Percentiles rank a stretch among this genome's conserved stretches.
Conservation (phyloP, 2,888 invertebrate species). For the Brenthis daphne region DNA sequence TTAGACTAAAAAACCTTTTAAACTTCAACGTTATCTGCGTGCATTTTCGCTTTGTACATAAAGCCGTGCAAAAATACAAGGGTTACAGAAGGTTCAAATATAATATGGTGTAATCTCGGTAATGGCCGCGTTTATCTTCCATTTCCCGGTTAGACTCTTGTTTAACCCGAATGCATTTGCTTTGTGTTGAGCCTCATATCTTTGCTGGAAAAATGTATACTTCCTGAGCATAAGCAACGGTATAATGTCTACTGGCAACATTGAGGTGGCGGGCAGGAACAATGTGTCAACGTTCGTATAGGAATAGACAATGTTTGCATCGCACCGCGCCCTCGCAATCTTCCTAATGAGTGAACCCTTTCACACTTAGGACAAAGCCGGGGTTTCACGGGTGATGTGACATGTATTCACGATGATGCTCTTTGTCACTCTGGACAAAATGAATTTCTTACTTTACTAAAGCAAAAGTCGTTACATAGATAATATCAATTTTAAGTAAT, state of each 20-base stretch:
- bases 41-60: conserved; percentile 10
- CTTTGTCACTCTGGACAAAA: conserved; percentile 65
- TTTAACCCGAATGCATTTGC: conserved; percentile 70
- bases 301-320: conserved; percentile 66
- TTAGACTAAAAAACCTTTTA: conserved; percentile 23
- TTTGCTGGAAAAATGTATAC: conserved; percentile 64
- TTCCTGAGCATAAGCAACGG: conserved; percentile 63
- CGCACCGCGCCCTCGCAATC: conserved; percentile 76
- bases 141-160: conserved; percentile 54
- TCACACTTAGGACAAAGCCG: conserved; percentile 77
- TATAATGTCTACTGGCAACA: conserved; percentile 59
- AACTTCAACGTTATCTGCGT: conserved; percentile 12
- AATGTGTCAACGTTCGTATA: conserved; percentile 56
- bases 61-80: conserved; percentile 17
- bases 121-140: conserved; percentile 61
- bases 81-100: conserved; percentile 30
- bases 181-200: conserved; percentile 62
- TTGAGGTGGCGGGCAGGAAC: conserved; percentile 59
- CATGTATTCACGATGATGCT: conserved; percentile 68
- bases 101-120: conserved; percentile 56
- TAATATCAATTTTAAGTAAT: conserved; percentile 28
- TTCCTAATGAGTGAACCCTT: conserved; percentile 82
- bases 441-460: conserved; percentile 51
- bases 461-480: conserved; percentile 26
- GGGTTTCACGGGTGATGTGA: conserved; percentile 77